Conservation (phyloP, 2,888 invertebrate species). For the Molorchus minor region DNA sequence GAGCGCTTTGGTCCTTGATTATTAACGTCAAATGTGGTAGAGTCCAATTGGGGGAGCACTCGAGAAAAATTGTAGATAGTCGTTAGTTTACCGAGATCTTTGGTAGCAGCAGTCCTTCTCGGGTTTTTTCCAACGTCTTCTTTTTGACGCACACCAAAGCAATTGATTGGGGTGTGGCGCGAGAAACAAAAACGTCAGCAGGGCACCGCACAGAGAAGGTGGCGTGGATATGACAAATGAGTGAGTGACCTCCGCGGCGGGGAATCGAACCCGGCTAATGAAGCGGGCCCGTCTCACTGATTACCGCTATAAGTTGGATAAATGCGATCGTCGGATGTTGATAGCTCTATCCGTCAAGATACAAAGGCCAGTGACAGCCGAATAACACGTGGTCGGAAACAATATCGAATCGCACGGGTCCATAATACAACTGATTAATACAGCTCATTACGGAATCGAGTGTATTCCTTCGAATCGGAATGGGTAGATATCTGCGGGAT, state of each 20-base stretch:
- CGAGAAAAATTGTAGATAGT: too few relatives aligned
- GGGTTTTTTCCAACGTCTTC: too few relatives aligned
- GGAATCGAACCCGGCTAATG: conserved; percentile 57
- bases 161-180: conserved; percentile 18
- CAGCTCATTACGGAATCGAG: conserved; percentile 46
- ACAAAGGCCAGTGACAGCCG: conserved; percentile 55
- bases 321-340: conserved; percentile 59
- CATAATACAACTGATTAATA: conserved; percentile 56
- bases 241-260: conserved; percentile 57
- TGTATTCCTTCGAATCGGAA: conserved; percentile 18
- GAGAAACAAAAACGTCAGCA: conserved; percentile 45
- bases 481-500: conserved; percentile 27
- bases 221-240: conserved; percentile 61
- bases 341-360: conserved; percentile 60
- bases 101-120: too few relatives aligned
- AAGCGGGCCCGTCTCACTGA: conserved; percentile 53
- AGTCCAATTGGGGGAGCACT: too few relatives aligned
- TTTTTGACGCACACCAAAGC: too few relatives aligned
- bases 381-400: conserved; percentile 52
- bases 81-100: too few relatives aligned
- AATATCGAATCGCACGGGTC: conserved; percentile 52
- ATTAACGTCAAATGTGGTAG: too few relatives aligned
- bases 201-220: conserved; percentile 37
- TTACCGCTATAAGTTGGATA: conserved; percentile 56
- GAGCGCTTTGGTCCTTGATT: too few relatives aligned